Conservation (phyloP, 2,888 invertebrate species). For the Clepsis dumicolana region DNA sequence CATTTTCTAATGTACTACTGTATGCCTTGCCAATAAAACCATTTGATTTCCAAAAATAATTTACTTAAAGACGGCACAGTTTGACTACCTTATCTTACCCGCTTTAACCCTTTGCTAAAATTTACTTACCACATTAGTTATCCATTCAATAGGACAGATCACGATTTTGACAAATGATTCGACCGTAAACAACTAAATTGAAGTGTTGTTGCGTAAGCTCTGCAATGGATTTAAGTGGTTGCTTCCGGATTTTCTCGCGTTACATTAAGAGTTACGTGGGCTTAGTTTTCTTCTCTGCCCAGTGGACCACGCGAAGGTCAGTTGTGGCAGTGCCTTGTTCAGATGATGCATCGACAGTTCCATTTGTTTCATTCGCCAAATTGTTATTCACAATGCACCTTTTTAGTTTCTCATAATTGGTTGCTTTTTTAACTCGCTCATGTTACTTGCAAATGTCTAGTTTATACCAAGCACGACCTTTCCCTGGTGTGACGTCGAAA, state of each 20-base stretch:
- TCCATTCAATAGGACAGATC: constrained; percentile 11
- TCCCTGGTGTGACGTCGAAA: not conserved
- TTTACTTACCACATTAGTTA: not conserved
- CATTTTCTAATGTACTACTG: too few relatives aligned
- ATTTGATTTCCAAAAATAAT: too few relatives aligned
- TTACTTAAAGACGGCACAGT: not conserved
- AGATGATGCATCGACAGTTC: not conserved
- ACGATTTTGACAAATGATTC: constrained; percentile 35
- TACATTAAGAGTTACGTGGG: constrained; percentile 18
- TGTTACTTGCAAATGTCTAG: not conserved
- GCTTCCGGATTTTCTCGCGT: constrained; percentile 41
- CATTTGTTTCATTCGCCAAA: too few relatives aligned
- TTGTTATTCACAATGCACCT: too few relatives aligned
- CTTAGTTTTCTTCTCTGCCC: constrained; percentile 21
- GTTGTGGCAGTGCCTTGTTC: not conserved
- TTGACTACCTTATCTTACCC: not conserved
- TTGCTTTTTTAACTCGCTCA: not conserved
- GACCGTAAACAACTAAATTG: constrained; percentile 38
- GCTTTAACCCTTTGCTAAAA: not conserved
- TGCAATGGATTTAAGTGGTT: constrained; percentile 35
- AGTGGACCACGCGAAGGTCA: constrained; percentile 25
- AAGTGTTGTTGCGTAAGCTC: constrained; percentile 38
- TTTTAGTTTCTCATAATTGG: not conserved
- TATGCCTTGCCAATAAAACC: too few relatives aligned
- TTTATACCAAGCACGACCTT: not conserved